Conservation (phyloP, 2,797 vertebrate genomes). For the Anniella stebbinsi region DNA sequence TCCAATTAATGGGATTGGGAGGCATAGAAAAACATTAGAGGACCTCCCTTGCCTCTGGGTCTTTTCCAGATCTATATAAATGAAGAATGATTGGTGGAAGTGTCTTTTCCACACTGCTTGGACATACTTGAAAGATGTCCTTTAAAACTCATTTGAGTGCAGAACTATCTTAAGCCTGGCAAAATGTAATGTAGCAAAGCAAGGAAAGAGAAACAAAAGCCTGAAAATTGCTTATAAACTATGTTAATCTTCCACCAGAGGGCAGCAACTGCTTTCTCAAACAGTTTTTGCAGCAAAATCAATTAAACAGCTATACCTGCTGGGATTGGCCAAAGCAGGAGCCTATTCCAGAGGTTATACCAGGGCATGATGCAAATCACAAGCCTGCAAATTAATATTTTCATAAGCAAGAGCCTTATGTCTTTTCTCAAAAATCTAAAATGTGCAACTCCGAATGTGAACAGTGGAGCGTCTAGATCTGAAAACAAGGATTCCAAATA, state of each 20-base stretch:
- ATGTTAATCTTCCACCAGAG: conserved; percentile 15
- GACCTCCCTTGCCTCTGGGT: background rate
- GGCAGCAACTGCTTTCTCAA: conserved; percentile 19
- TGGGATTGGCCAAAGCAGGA: background rate
- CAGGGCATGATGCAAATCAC: background rate
- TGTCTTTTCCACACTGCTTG: background rate
- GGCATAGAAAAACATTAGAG: background rate
- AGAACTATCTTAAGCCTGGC: background rate
- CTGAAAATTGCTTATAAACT: background rate
- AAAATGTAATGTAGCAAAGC: background rate
- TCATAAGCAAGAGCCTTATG: background rate
- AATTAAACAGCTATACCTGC: background rate
- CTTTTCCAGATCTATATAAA: background rate
- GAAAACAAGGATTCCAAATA: background rate
- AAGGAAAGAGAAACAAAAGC: background rate
- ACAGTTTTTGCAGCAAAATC: background rate
- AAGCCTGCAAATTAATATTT: background rate
- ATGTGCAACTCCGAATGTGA: background rate
- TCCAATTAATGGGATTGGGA: background rate
- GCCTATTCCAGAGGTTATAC: background rate
- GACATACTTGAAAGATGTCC: background rate
- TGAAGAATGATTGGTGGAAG: background rate
- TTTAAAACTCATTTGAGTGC: background rate
- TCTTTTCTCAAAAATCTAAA: background rate
- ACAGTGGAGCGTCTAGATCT: background rate